These are phyloP conservation scores for Cheilosia variabilis DNA, from an alignment of 2,888 invertebrate genomes.

Conservation along the genomic window DNA sequence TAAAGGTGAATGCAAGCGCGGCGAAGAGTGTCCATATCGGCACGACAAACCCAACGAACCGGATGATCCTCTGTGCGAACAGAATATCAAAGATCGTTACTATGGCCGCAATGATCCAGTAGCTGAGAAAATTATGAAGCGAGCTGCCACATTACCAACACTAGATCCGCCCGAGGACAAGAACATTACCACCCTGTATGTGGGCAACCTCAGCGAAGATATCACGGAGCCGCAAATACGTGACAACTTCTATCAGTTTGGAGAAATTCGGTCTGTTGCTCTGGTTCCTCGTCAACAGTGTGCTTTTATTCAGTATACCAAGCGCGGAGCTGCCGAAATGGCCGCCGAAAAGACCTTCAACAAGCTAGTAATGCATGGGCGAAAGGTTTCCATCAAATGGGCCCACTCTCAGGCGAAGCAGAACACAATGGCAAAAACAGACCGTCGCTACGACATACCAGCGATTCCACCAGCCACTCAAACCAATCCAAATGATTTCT, in stretches of 20 bases:
- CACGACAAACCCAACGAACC: constrained; percentile 98
- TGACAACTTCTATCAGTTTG: constrained; percentile 99
- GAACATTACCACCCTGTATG: constrained; percentile 97
- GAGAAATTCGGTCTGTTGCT: constrained; percentile 97
- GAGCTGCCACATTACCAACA: constrained; percentile 96
- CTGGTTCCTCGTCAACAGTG: constrained; percentile 97
- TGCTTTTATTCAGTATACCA: constrained; percentile 98
- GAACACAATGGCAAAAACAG: constrained; percentile 84
- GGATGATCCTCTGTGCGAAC: constrained; percentile 96
- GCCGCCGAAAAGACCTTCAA: constrained; percentile 98
- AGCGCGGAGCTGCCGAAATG: constrained; percentile 93
- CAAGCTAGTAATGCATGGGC: constrained; percentile 91
- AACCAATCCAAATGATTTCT: constrained; percentile 87
- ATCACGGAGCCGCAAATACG: constrained; percentile 95
- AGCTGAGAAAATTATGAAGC: constrained; percentile 93
- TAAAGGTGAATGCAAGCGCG: constrained; percentile 96
- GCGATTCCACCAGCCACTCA: constrained; percentile 89
- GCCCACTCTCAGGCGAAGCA: constrained; percentile 95
- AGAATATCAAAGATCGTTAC: constrained; percentile 95
- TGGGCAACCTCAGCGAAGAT: constrained; percentile 96
- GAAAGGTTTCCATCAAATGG: constrained; percentile 98
- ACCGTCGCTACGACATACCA: constrained; percentile 88
- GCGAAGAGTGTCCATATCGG: constrained; percentile 96
- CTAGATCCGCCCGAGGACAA: constrained; percentile 98
- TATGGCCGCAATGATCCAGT: constrained; percentile 97